Base-by-base conservation (phyloP, 2,113 vertebrate species). In the Chascanopsetta lugubris region DNA sequence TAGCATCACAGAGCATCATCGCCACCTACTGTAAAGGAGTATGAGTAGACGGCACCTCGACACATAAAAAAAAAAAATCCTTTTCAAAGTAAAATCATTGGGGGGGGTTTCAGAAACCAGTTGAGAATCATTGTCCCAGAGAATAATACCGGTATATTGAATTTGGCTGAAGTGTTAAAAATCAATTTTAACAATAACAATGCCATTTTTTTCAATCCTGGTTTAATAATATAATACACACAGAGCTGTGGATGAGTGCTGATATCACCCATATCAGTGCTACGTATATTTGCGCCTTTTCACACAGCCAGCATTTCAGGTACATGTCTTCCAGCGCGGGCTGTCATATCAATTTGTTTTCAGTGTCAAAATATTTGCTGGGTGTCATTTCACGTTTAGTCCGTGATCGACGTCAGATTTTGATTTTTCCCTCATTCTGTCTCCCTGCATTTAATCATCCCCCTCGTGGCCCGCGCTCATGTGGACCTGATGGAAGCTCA, bases 401-500 rank as follows among this genome's bases (percentile, higher is more conserved):
- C 30, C 56, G 56, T 65, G 62, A 76, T 76, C 56, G 24, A 27
- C 5, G 0, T 32, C 9, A 15, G 21, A 5, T 54, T 79, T 61
- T 5, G 27, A 46, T 74, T 43, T 45, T 42, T 21, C 11, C 24
- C 65, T 61, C 30, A 9, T 65, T 59, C 46, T 0, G 13, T 72
- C 74, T 68, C 59, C 58, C 43, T 78, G 78, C 72, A 70, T 85
- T 69, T 74, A 71, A 73, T 81, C 62, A 71, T 24, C 53, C 27
- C 51, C 26, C 48, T 78, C 51, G 34, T 45, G 36, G 62, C 63
- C 47, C 64, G 6, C 15, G 59, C 43, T 76, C 27, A 38, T 76
- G n/a, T n/a, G 61, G 55, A 82, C 81, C 70, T 66, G 77, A 82
- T 78, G 71, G 69, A 70, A 80, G 32, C 56, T 67, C 70, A 32